Conservation (phyloP, 1,140 invertebrate species). For the Macrobrachium nipponense region DNA sequence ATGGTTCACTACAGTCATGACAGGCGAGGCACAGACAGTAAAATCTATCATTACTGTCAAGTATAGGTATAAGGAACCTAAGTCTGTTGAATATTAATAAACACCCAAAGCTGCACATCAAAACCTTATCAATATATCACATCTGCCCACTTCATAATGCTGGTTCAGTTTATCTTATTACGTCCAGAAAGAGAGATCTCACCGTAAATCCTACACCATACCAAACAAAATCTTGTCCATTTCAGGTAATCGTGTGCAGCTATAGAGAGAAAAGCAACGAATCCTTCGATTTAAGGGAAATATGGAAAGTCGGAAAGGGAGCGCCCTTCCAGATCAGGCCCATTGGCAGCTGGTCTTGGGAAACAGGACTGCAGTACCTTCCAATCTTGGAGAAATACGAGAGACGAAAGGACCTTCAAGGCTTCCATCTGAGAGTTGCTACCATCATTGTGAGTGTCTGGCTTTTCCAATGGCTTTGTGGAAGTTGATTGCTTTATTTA, state of each 20-base stretch:
- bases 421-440: constrained; percentile 38
- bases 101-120: no score
- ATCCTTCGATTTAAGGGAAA: not conserved
- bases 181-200: not conserved
- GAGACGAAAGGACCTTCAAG: constrained; percentile 31
- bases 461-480: not conserved
- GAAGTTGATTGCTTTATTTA: no score
- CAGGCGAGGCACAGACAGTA: no score
- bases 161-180: not conserved
- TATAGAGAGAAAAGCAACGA: not conserved
- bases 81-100: no score
- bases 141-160: no score
- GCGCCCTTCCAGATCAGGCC: constrained; percentile 17
- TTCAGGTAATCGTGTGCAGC: not conserved
- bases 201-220: not conserved
- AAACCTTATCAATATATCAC: no score
- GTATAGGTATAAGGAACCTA: no score
- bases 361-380: not conserved
- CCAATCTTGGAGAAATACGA: constrained; percentile 26
- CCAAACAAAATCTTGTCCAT: not conserved
- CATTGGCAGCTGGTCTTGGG: constrained; percentile 2
- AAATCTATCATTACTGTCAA: no score
- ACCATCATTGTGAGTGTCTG: constrained; percentile 28
- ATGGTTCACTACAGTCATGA: no score
- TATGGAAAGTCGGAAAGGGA: constrained; percentile 28